Base-by-base conservation (phyloP, 2,797 vertebrate species). In the Hemibagrus guttatus region DNA sequence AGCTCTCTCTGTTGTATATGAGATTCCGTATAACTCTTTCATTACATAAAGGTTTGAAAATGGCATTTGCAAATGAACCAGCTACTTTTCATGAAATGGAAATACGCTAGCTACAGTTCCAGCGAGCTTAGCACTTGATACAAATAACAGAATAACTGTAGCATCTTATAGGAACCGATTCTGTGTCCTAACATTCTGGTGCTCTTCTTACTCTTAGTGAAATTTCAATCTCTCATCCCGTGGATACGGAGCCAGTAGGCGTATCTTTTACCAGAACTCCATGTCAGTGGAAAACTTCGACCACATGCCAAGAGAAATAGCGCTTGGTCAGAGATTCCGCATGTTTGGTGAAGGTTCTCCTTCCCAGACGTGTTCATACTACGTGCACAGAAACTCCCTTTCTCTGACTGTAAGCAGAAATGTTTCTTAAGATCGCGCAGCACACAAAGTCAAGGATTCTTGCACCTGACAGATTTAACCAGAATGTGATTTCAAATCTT, bases 211-310 rank as follows among this genome's bases (percentile, higher is more conserved):
- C 46, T 49, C 46, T 49, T 6, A 6, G 5, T 64, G 14, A 21
- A 17, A 46, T n/a, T 61, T 63, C 5, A 46, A 5, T 49, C 46
- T 49, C 46, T 49, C 46, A 49, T 49, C 7, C 8, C 46, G 7
- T 8, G 80, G 80, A 3, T 49, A 49, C 6, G 3, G 42, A 64
- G 80, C 59, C 80, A 81, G 61, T 81, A 61, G 80, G 61, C 1
- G 80, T 68, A 31, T 82, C 63, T 68, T 66, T 66, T 52, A 84
- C 31, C 68, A 84, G 68, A 84, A 58, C 66, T 58, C 23, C 66
- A 59, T 84, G 52, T 68, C 54, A 42, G 82, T 59, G 68, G 59
- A 85, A 79, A 68, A 52, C 49, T 39, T 79, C 14, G 42, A 56
- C 23, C 75, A 56, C 61, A 54, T 8, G 84, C 74, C 61, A 78